Conservation (phyloP, 2,888 invertebrate genomes). For the Tuberolachnus salignus region DNA sequence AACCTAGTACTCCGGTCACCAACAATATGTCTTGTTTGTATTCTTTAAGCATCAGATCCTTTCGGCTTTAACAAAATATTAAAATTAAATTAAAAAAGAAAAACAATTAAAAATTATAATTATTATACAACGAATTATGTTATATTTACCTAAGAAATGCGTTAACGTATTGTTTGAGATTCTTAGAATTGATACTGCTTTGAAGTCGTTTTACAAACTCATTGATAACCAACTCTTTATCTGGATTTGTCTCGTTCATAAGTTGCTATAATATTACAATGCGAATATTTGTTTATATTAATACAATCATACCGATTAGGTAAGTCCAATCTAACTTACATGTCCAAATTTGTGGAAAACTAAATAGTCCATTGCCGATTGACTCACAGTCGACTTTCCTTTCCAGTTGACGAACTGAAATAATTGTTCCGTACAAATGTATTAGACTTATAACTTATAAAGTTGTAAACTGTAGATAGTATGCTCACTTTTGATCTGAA, state of each 20-base stretch:
- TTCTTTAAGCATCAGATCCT: constrained; percentile 73
- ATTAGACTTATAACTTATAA: background rate
- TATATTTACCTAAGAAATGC: constrained; percentile 79
- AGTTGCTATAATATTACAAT: constrained; percentile 64
- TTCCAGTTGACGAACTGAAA: constrained; percentile 80
- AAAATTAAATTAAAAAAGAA: background rate
- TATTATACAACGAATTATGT: no score
- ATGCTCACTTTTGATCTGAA: constrained; percentile 75
- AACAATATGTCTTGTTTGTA: constrained; percentile 80
- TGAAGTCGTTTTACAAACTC: constrained; percentile 79
- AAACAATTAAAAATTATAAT: no score
- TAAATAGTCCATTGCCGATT: constrained; percentile 85
- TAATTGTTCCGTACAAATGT: background rate
- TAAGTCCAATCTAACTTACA: constrained; percentile 67
- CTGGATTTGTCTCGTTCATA: constrained; percentile 68
- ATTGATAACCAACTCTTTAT: constrained; percentile 76
- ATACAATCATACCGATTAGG: background rate
- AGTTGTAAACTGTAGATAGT: background rate
- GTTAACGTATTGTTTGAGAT: constrained; percentile 80
- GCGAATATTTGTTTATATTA: background rate
- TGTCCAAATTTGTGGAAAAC: constrained; percentile 90
- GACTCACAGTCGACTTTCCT: constrained; percentile 78
- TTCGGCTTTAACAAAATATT: constrained; percentile 67
- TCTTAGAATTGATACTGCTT: constrained; percentile 76
- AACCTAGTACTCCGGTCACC: constrained; percentile 79